These are phyloP conservation scores for Myxocyprinus asiaticus DNA, from an alignment of 2,113 vertebrate species.

Conservation along the genomic window DNA sequence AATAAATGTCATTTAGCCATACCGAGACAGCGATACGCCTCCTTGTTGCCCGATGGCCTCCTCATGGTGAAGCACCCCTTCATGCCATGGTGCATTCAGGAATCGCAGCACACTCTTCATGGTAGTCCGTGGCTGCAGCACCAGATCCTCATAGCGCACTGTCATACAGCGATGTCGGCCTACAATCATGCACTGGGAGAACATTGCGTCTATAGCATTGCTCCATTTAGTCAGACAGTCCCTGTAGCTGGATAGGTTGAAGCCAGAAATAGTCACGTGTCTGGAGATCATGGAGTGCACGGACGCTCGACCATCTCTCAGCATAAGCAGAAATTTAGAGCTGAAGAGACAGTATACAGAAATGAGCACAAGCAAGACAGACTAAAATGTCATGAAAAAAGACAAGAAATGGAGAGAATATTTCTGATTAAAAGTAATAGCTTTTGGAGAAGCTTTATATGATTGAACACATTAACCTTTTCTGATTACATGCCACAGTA, in stretches of 20 bases:
- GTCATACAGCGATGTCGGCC: constrained; percentile 60
- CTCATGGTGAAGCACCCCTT: constrained; percentile 84
- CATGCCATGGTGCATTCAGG: constrained; percentile 81
- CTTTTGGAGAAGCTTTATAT: too few species aligned
- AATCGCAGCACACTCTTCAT: constrained; percentile 79
- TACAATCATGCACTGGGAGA: constrained; percentile 76
- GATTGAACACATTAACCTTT: too few species aligned
- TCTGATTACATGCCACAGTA: too few species aligned
- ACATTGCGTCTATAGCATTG: constrained; percentile 84
- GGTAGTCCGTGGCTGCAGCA: constrained; percentile 80
- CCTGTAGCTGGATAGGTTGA: constrained; percentile 85
- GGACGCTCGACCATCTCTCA: constrained; percentile 83
- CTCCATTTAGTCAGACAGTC: constrained; percentile 89
- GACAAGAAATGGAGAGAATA: too few species aligned
- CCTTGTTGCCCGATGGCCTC: constrained; percentile 85
- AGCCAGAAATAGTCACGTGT: constrained; percentile 85
- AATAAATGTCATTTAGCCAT: neutral
- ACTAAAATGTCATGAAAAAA: neutral
- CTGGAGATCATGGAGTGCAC: constrained; percentile 89
- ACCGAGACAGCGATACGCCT: constrained; percentile 86
- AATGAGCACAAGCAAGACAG: neutral
- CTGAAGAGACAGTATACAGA: constrained; percentile 69
- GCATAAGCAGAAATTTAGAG: constrained; percentile 87
- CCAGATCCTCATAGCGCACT: constrained; percentile 85
- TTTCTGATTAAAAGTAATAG: too few species aligned